Evolutionary conservation across 2,797 vertebrate genomes (phyloP).

Genomic region (Sarcophilus harrisii): DNA sequence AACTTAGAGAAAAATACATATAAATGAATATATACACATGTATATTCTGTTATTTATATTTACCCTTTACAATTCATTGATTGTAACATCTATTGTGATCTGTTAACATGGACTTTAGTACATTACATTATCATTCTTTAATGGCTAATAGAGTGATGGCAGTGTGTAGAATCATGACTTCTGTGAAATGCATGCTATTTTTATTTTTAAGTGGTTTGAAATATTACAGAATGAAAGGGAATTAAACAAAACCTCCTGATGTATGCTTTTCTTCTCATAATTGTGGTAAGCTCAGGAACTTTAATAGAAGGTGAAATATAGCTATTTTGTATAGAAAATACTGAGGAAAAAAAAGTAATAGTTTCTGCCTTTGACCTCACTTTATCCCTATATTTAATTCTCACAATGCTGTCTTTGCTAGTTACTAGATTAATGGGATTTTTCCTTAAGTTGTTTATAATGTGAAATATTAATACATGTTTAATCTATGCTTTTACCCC

Average conservation of each 20-base stretch:
- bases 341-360: not conserved
- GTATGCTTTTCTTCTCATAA: not conserved
- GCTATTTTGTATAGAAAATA: not conserved
- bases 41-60: not conserved
- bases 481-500: not conserved
- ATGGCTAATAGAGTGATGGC: not conserved
- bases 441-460: not conserved
- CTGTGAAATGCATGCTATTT: slow-evolving; percentile 16
- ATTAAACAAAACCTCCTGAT: not conserved
- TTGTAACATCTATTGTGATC: not conserved
- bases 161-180: not conserved
- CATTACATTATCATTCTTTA: not conserved
- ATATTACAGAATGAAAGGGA: not conserved
- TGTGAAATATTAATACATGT: not conserved
- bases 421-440: not conserved
- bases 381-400: not conserved
- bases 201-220: slow-evolving; percentile 18
- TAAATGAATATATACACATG: not conserved
- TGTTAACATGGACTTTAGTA: not conserved
- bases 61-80: not conserved
- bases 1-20: not conserved
- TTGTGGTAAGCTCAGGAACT: not conserved
- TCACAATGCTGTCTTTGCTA: not conserved
- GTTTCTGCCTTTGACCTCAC: not conserved
- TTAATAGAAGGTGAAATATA: not conserved